Conservation (phyloP, 2,888 invertebrate species). For the Cinara cedri region DNA sequence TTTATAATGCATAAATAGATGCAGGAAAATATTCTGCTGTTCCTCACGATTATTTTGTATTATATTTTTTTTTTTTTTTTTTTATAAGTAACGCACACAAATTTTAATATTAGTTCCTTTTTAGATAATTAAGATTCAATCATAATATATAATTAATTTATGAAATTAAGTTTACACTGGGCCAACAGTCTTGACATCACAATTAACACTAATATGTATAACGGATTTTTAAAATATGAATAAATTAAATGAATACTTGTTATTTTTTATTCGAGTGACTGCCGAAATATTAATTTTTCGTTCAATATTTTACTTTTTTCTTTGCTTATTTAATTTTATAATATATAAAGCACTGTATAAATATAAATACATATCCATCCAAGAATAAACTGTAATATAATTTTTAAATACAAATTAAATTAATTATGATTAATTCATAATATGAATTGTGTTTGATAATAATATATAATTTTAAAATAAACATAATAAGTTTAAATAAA, state of each 20-base stretch:
- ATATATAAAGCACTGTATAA: not conserved
- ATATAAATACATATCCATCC: too few species aligned
- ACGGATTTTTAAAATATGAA: slow-evolving; percentile 16
- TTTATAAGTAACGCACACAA: not conserved
- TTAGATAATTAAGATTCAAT: not conserved
- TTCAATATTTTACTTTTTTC: not conserved
- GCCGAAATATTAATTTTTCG: not conserved
- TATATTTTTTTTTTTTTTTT: not conserved
- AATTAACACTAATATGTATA: not conserved
- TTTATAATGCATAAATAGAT: too few species aligned
- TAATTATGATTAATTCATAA: too few species aligned
- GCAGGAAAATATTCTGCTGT: too few species aligned
- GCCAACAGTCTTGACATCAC: not conserved
- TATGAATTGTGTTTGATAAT: too few species aligned
- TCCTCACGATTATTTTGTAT: too few species aligned
- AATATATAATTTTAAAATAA: too few species aligned
- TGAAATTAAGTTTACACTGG: not conserved
- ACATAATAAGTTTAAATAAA: too few species aligned
- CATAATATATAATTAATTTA: not conserved
- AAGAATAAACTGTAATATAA: not conserved
- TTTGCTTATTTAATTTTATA: not conserved
- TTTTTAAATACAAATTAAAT: too few species aligned
- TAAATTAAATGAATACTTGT: not conserved
- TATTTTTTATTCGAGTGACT: not conserved
- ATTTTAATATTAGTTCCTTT: not conserved